These are phyloP conservation scores for Rhysida immarginata DNA, from an alignment of 1,140 invertebrate species.

Conservation along the genomic window DNA sequence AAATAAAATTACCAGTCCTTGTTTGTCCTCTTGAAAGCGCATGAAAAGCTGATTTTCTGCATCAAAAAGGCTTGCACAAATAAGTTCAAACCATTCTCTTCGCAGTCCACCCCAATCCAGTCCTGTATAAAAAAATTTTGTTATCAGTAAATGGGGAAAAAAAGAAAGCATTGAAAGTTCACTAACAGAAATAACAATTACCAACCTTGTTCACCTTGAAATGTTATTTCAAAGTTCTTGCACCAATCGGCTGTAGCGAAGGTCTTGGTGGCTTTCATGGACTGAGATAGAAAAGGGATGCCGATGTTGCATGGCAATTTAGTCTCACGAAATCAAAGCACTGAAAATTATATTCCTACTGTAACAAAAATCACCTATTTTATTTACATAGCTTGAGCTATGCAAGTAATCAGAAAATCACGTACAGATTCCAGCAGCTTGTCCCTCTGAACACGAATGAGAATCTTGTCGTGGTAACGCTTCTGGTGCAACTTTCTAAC, in stretches of 20 bases:
- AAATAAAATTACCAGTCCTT: slow-evolving; percentile 31
- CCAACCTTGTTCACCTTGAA: slow-evolving; percentile 74
- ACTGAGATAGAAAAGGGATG: too few relatives aligned
- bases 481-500: slow-evolving; percentile 69
- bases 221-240: slow-evolving; percentile 78
- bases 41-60: slow-evolving; percentile 62
- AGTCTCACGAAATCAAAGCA: too few relatives aligned
- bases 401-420: slow-evolving; percentile 14
- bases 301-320: too few relatives aligned
- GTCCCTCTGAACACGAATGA: slow-evolving; percentile 61
- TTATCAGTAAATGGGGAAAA: slow-evolving; percentile 6
- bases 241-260: slow-evolving; percentile 76
- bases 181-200: not conserved
- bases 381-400: too few relatives aligned
- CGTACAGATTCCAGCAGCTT: slow-evolving; percentile 60
- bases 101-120: slow-evolving; percentile 86
- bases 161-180: slow-evolving; percentile 3
- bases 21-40: slow-evolving; percentile 59
- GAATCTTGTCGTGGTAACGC: slow-evolving; percentile 62
- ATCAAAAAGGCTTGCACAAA: slow-evolving; percentile 75
- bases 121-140: slow-evolving; percentile 35
- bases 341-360: too few relatives aligned
- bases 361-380: too few relatives aligned
- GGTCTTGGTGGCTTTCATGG: slow-evolving; percentile 59
- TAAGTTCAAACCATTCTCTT: slow-evolving; percentile 83